Conservation (phyloP, 2,888 invertebrate species). For the Synanthedon andrenaeformis region DNA sequence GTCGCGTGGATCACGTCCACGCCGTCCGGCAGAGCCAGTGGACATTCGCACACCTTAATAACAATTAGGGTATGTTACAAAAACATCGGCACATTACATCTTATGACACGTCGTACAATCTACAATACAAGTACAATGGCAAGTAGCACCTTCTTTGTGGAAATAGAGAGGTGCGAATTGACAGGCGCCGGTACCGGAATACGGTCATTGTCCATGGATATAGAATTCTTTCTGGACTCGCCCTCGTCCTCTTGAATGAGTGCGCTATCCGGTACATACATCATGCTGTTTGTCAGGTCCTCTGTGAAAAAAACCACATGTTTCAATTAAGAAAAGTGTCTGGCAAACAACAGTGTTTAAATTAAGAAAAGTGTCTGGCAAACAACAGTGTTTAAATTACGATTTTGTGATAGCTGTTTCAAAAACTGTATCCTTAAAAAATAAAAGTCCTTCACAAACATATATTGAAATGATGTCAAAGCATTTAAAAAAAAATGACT, state of each 20-base stretch:
- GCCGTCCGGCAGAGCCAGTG: slow-evolving; percentile 86
- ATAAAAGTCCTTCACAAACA: too few relatives aligned
- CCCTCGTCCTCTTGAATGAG: slow-evolving; percentile 87
- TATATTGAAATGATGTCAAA: too few relatives aligned
- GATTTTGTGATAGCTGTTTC: neutral
- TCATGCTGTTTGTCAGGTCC: slow-evolving; percentile 82
- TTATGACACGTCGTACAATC: too few relatives aligned
- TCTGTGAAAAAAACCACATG: slow-evolving; percentile 21
- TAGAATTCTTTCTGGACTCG: slow-evolving; percentile 60
- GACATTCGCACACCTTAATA: slow-evolving; percentile 83
- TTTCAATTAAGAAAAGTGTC: neutral
- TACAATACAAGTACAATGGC: too few relatives aligned
- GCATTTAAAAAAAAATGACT: too few relatives aligned
- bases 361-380: neutral
- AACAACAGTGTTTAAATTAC: neutral
- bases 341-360: neutral
- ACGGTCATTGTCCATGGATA: slow-evolving; percentile 52
- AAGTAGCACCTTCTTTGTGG: slow-evolving; percentile 83
- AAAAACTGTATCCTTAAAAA: neutral
- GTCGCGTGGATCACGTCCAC: slow-evolving; percentile 94
- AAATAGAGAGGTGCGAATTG: slow-evolving; percentile 80
- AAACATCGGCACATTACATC: neutral
- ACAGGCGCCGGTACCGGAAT: slow-evolving; percentile 52
- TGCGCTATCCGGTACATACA: slow-evolving; percentile 91
- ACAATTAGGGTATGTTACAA: neutral